Conservation (phyloP, 2,888 invertebrate genomes). For the Chrysopilus asiliformis region DNA sequence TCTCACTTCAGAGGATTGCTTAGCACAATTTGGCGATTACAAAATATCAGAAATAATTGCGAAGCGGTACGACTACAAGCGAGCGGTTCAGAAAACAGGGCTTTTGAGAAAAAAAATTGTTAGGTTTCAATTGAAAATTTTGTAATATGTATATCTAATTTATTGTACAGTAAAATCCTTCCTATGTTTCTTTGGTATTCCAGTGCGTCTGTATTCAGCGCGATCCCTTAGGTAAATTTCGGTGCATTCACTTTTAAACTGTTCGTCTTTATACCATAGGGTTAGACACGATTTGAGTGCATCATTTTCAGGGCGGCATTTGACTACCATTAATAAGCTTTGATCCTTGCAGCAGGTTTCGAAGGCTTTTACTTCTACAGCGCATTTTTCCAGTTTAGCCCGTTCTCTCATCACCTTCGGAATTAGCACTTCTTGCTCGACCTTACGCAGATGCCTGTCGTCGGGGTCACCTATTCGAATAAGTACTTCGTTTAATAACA, state of each 20-base stretch:
- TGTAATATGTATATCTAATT: too few relatives aligned
- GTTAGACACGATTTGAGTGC: slow-evolving; percentile 55
- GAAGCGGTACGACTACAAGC: slow-evolving; percentile 46
- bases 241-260: slow-evolving; percentile 58
- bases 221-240: slow-evolving; percentile 70
- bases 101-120: too few relatives aligned
- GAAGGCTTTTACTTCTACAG: slow-evolving; percentile 54
- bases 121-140: too few relatives aligned
- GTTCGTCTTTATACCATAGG: slow-evolving; percentile 64
- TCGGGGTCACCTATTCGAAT: slow-evolving; percentile 35
- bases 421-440: slow-evolving; percentile 78
- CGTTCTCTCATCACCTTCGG: slow-evolving; percentile 78
- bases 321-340: slow-evolving; percentile 54
- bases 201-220: slow-evolving; percentile 68
- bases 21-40: too few relatives aligned
- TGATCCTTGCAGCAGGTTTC: slow-evolving; percentile 58
- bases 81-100: slow-evolving; percentile 25
- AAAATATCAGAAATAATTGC: slow-evolving; percentile 50
- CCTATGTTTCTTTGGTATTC: slow-evolving; percentile 46
- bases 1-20: slow-evolving; percentile 30
- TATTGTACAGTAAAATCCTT: slow-evolving; percentile 3
- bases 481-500: too few relatives aligned
- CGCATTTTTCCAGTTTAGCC: slow-evolving; percentile 67
- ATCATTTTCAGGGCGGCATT: slow-evolving; percentile 59
- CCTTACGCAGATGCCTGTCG: slow-evolving; percentile 68